Conservation (phyloP, 1,140 invertebrate genomes). For the Ceratosolen fusciceps region DNA sequence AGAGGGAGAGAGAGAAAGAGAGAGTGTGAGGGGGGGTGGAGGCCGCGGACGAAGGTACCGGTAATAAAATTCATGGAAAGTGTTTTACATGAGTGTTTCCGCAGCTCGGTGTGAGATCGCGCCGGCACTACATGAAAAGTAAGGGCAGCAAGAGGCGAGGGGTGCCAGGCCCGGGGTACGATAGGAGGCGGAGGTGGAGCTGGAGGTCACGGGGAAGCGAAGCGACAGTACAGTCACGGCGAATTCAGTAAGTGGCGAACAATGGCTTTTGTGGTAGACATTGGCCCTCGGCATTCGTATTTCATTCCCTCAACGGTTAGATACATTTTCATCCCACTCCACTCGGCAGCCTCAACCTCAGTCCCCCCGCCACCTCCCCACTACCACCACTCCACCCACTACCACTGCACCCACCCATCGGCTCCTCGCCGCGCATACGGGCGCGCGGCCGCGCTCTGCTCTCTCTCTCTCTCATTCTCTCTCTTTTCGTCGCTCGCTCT, state of each 20-base stretch:
- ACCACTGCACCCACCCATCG: too few relatives aligned
- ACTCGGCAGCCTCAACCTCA: slow-evolving; percentile 47
- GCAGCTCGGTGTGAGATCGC: slow-evolving; percentile 3
- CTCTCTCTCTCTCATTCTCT: slow-evolving; percentile 1
- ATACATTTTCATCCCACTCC: slow-evolving; percentile 60
- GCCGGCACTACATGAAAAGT: slow-evolving; percentile 30
- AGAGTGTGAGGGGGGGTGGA: too few relatives aligned
- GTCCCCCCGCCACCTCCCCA: too few relatives aligned
- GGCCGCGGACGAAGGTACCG: slow-evolving; percentile 23
- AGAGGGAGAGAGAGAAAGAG: too few relatives aligned
- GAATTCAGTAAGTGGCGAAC: slow-evolving; percentile 71
- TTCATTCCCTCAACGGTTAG: slow-evolving; percentile 58
- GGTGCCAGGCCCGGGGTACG: neutral
- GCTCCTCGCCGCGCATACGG: too few relatives aligned
- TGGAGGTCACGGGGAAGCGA: slow-evolving; percentile 49
- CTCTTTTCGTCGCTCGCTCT: neutral
- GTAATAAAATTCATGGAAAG: slow-evolving; percentile 69
- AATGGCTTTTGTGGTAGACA: slow-evolving; percentile 70
- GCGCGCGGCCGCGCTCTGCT: too few relatives aligned
- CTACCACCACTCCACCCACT: too few relatives aligned
- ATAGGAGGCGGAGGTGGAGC: slow-evolving; percentile 48
- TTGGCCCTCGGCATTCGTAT: slow-evolving; percentile 64
- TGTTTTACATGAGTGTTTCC: slow-evolving; percentile 65
- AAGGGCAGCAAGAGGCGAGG: neutral
- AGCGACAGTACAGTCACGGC: slow-evolving; percentile 57